Evolutionary conservation across 2,888 invertebrate species (phyloP).

Genomic region (Tetropium fuscum): DNA sequence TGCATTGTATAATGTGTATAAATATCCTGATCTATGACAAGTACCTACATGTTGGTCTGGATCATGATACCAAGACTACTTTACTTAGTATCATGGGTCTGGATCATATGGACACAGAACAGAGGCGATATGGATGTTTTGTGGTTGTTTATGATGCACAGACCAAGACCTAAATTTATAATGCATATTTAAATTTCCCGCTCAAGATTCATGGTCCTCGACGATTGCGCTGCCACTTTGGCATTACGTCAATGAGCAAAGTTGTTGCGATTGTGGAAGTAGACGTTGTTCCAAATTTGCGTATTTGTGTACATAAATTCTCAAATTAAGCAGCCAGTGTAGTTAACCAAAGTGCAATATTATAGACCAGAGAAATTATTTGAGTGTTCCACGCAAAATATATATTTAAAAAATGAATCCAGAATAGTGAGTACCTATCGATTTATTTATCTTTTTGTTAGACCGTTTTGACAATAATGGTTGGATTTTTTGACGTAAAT

Average conservation of each 20-base stretch:
- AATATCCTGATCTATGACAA: no score
- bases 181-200: constrained; percentile 51
- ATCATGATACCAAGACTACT: no score
- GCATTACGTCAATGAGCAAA: constrained; percentile 57
- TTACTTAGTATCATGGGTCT: no score
- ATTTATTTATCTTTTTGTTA: constrained; percentile 59
- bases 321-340: constrained; percentile 46
- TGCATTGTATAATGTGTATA: no score
- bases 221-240: constrained; percentile 60
- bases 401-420: constrained; percentile 74
- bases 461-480: constrained; percentile 52
- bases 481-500: constrained; percentile 52
- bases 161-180: no score
- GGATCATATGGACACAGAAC: no score
- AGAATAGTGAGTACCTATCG: constrained; percentile 85
- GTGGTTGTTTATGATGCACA: no score
- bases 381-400: constrained; percentile 30
- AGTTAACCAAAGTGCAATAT: constrained; percentile 46
- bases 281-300: constrained; percentile 63
- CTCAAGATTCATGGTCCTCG: constrained; percentile 26
- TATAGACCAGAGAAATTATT: constrained; percentile 33
- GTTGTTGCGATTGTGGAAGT: constrained; percentile 55
- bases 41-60: no score
- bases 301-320: constrained; percentile 59
- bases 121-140: no score